phyloP scores from a whole-genome alignment of 2,113 vertebrate species.

The Ciconia boyciana region DNA sequence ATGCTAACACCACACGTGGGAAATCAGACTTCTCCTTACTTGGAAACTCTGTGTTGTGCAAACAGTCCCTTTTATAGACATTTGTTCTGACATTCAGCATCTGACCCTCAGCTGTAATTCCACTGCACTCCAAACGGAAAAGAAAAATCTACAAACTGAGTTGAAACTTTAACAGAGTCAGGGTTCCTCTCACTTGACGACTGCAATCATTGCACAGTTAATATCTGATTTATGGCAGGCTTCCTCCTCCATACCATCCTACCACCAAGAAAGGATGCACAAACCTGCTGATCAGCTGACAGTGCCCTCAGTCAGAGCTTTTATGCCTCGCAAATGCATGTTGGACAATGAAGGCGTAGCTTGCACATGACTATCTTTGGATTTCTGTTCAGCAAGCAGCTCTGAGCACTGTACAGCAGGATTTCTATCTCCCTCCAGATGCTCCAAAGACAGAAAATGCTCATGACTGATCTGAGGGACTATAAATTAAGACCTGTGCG shows the following conservation, averaged over 20 bases:
- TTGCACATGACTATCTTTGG: fast-evolving
- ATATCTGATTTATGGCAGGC: fast-evolving
- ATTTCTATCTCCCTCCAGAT: not conserved
- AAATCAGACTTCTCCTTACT: not conserved
- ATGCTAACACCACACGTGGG: not conserved
- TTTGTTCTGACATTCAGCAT: not conserved
- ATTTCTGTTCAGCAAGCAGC: not conserved
- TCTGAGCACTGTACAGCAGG: not conserved
- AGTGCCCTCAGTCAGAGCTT: not conserved
- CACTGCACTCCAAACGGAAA: not conserved
- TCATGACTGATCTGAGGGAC: not conserved
- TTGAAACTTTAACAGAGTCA: not conserved
- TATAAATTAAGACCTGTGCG: not conserved
- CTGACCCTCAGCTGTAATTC: not conserved
- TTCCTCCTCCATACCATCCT: not conserved
- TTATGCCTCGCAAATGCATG: fast-evolving
- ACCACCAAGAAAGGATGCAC: not conserved
- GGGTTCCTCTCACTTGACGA: not conserved
- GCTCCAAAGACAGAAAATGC: not conserved
- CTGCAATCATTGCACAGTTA: not conserved
- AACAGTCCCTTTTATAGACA: not conserved
- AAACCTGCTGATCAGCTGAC: not conserved
- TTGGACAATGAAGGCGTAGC: fast-evolving
- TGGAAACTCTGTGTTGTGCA: not conserved
- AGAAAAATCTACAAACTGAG: not conserved